Evolutionary conservation across 1,140 invertebrate species (phyloP), one percentile per base, ranked within the genome.

Genomic region (Stegodyphus mimosarum): DNA sequence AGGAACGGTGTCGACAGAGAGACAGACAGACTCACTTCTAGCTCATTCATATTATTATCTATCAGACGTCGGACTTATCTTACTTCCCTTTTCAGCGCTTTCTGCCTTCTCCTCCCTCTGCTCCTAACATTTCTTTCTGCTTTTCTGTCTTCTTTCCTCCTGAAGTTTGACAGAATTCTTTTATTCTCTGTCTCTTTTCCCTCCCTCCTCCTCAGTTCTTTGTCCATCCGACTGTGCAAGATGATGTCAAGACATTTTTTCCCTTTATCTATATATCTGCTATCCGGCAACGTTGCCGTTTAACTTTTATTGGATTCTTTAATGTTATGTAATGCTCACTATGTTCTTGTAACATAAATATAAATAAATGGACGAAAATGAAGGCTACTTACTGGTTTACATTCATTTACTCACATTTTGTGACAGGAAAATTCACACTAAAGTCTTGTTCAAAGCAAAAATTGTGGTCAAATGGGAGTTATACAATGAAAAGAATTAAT

Each of bases 1-100:
- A 49, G 7, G 11, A 13, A 33, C 33, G 48, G 77, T 64, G 60
- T 66, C 75, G 66, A 80, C 64, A 70, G 49, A 15, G 51, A 69
- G 77, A 53, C 69, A 64, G 70, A 73, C 70, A 74, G 50, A 71
- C 66, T 74, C 9, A n/a, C 64, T 60, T 9, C 78, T 17, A 76
- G 64, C 81, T 84, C 81, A 83, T 84, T 84, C 81, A 75, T 84
- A 76, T 84, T 84, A 84, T 84, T 84, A 84, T 84, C 81, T 84
- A 76, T 84, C 81, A 84, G 81, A 53, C 71, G 72, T 81, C 67
- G 64, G 81, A 84, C 63, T 76, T 84, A 84, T 84, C 81, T 84
- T 17, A 15, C 60, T 83, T 83, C 80, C 80, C 80, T 83, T 83
- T 84, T 84, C 81, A 84, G 81, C 72, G 63, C 55, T 74, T 53